phyloP scores from a whole-genome alignment of 2,797 vertebrate genomes.

The Sylvilagus floridanus region DNA sequence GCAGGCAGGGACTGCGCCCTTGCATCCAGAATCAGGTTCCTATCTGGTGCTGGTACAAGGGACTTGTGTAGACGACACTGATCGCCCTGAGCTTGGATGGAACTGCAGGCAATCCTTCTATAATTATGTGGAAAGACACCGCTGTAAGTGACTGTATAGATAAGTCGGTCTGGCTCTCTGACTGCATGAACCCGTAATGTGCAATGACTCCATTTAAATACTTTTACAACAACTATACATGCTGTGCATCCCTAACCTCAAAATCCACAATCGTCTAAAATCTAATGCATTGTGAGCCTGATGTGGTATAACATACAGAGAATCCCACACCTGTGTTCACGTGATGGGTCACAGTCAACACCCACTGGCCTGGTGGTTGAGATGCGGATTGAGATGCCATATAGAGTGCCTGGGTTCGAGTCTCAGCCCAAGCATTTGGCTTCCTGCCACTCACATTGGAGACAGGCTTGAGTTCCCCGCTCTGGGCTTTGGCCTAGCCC shows the following conservation, averaged over 20 bases:
- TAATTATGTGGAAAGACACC: constrained; percentile 13
- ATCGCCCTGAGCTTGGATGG: neutral
- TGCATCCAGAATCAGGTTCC: constrained; percentile 46
- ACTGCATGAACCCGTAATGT: neutral
- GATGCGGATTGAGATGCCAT: too few species aligned
- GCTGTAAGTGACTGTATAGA: neutral
- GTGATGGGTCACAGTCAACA: neutral
- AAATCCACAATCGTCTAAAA: neutral
- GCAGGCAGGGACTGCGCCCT: neutral
- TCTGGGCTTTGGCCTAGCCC: too few species aligned
- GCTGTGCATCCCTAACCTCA: neutral
- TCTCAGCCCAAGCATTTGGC: too few species aligned
- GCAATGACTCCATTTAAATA: constrained; percentile 42
- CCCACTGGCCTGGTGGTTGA: too few species aligned
- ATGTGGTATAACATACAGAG: neutral
- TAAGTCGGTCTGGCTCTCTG: constrained; percentile 36
- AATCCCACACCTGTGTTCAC: neutral
- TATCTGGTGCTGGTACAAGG: neutral
- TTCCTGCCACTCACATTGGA: too few species aligned
- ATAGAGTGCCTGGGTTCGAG: too few species aligned
- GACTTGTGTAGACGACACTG: neutral
- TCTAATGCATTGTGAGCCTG: neutral
- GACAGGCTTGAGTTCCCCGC: too few species aligned
- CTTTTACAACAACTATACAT: neutral
- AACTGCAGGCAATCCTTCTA: neutral